phyloP scores from a whole-genome alignment of 2,888 invertebrate genomes.

The Dexiosoma caninum region DNA sequence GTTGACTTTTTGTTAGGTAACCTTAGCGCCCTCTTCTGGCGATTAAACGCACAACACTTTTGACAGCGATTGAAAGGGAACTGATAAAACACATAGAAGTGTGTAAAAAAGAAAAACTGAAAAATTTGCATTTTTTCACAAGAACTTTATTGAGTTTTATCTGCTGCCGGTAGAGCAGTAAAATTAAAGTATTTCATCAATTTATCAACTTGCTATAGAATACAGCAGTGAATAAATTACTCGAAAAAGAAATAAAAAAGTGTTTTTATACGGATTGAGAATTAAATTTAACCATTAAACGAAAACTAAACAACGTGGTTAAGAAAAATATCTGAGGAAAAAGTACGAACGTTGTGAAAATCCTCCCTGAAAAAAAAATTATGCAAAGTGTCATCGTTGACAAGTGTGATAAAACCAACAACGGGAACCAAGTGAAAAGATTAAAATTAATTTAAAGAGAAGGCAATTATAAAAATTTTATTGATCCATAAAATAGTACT shows the following conservation, averaged over 20 bases:
- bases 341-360: slow-evolving; percentile 15
- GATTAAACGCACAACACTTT: not conserved
- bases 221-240: not conserved
- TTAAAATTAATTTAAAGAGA: not conserved
- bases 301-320: slow-evolving; percentile 50
- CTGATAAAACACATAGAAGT: slow-evolving; percentile 10
- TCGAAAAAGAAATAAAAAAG: not conserved
- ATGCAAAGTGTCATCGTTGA: slow-evolving; percentile 43
- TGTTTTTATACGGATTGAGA: not conserved
- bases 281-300: not conserved
- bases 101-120: slow-evolving; percentile 19
- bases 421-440: not conserved
- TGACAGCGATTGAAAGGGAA: slow-evolving; percentile 1
- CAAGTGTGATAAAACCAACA: not conserved
- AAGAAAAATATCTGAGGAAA: not conserved
- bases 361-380: slow-evolving; percentile 35
- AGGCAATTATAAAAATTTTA: not conserved
- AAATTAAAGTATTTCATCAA: slow-evolving; percentile 1
- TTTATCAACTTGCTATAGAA: not conserved
- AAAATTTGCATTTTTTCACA: slow-evolving; percentile 49
- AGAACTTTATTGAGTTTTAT: slow-evolving; percentile 42
- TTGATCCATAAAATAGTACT: slow-evolving; percentile 9
- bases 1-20: not conserved
- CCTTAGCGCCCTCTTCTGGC: not conserved
- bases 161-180: slow-evolving; percentile 47